Conservation (phyloP, 2,888 invertebrate species). For the Pristionchus fissidentatus region DNA sequence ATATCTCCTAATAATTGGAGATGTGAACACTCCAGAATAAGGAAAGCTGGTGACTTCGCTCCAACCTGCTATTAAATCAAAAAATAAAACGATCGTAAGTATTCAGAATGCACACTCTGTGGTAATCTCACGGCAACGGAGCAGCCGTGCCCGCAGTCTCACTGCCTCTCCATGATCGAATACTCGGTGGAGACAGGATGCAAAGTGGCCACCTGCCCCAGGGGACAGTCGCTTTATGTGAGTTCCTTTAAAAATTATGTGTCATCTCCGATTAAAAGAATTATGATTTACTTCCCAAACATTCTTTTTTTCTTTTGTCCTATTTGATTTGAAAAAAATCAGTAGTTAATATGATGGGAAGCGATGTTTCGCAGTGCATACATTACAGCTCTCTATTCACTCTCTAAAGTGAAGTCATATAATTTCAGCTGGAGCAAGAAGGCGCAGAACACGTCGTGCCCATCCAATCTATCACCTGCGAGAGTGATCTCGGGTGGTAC, state of each 20-base stretch:
- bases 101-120: slow-evolving; percentile 35
- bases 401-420: background rate
- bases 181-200: slow-evolving; percentile 43
- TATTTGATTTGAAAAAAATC: no score
- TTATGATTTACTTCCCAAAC: no score
- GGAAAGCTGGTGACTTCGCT: no score
- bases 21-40: no score
- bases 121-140: slow-evolving; percentile 42
- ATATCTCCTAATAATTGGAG: no score
- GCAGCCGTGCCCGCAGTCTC: slow-evolving; percentile 23
- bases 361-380: background rate
- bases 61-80: background rate
- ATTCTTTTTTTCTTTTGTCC: no score
- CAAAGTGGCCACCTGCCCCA: slow-evolving; percentile 39
- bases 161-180: slow-evolving; percentile 44
- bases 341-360: background rate
- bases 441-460: slow-evolving; percentile 28
- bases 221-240: slow-evolving; percentile 42
- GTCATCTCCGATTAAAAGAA: no score
- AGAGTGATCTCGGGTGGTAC: slow-evolving; percentile 45
- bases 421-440: slow-evolving; percentile 34
- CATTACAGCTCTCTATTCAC: background rate
- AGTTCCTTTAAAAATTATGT: slow-evolving; percentile 24
- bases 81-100: background rate
- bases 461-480: slow-evolving; percentile 14